Evolutionary conservation across 2,113 vertebrate genomes (phyloP).

Genomic region (Daphoenositta chrysoptera): DNA sequence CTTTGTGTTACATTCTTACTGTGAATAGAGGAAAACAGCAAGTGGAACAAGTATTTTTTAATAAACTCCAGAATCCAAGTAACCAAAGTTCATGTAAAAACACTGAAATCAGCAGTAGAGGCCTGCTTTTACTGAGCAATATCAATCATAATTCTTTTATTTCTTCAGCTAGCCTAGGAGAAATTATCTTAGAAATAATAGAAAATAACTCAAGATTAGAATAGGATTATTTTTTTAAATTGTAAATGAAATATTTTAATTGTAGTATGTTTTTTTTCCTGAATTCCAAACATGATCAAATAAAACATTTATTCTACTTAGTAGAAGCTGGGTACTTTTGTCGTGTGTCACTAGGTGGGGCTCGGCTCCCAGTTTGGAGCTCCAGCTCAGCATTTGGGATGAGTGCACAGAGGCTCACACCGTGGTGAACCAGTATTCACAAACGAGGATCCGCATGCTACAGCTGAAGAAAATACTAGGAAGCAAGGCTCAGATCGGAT

Average conservation of each 20-base stretch:
- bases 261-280: rapidly evolving
- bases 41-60: background rate
- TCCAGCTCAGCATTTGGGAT: rapidly evolving
- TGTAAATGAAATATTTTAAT: background rate
- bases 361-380: background rate
- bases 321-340: background rate
- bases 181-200: background rate
- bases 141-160: background rate
- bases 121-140: background rate
- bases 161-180: background rate
- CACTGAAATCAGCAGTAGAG: background rate
- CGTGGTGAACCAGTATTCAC: rapidly evolving
- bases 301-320: background rate
- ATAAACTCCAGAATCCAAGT: background rate
- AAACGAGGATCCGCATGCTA: background rate
- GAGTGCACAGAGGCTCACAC: rapidly evolving
- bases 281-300: background rate
- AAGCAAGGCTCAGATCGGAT: background rate
- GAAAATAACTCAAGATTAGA: background rate
- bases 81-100: background rate
- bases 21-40: background rate
- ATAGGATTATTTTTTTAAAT: background rate
- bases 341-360: background rate
- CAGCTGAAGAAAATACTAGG: background rate
- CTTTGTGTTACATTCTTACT: background rate